phyloP scores from a whole-genome alignment of 2,797 vertebrate genomes.

The Sebastes paucispinis region DNA sequence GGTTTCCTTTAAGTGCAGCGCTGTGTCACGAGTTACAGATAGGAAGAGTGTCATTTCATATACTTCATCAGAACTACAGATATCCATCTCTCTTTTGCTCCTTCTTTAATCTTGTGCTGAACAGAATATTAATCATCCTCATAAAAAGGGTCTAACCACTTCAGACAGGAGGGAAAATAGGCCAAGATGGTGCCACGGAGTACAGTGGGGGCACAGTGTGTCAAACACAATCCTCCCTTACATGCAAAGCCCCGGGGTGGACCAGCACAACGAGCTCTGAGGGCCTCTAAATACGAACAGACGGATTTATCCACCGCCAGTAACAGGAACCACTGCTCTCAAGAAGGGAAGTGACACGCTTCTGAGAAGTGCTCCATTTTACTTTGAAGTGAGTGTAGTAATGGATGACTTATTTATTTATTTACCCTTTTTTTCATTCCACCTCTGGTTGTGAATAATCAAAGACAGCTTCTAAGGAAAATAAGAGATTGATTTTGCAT shows the following conservation, averaged over 20 bases:
- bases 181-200: constrained; percentile 28
- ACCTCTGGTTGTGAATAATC: constrained; percentile 23
- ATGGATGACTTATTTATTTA: constrained; percentile 1
- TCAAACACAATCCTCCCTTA: constrained; percentile 56
- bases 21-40: constrained; percentile 46
- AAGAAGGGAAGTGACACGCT: constrained; percentile 39
- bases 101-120: constrained; percentile 53
- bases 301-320: constrained; percentile 27
- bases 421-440: constrained; percentile 4
- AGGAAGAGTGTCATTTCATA: constrained; percentile 41
- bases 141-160: constrained; percentile 19
- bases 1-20: constrained; percentile 15
- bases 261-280: constrained; percentile 23
- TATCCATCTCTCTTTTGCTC: constrained; percentile 30
- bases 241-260: constrained; percentile 39
- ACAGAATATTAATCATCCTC: constrained; percentile 63
- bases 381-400: constrained; percentile 37
- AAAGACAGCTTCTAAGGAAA: constrained; percentile 1
- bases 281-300: constrained; percentile 45
- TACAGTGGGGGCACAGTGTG: constrained; percentile 46
- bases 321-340: constrained; percentile 52
- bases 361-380: constrained; percentile 43
- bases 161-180: constrained; percentile 28
- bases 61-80: constrained; percentile 46
- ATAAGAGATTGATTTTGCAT: background rate